Conservation (phyloP, 2,113 vertebrate species). For the Pristiophorus japonicus region DNA sequence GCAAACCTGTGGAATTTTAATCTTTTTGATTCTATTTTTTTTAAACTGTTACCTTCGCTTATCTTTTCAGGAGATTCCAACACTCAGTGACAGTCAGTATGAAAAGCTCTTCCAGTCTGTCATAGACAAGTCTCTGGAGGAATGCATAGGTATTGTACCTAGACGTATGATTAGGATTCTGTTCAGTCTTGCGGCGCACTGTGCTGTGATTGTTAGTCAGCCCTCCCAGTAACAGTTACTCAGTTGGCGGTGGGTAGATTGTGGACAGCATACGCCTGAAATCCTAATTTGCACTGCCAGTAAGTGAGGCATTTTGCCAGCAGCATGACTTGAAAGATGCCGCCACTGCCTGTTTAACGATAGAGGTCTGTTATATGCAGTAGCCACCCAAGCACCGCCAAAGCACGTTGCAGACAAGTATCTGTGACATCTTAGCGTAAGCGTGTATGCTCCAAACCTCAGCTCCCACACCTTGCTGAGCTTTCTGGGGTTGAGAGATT, state of each 20-base stretch:
- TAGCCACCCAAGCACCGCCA: too few species aligned
- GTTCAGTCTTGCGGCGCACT: neutral
- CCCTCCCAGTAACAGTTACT: neutral
- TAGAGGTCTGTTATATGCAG: too few species aligned
- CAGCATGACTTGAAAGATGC: too few species aligned
- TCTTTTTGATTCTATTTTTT: neutral
- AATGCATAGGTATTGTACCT: conserved; percentile 38
- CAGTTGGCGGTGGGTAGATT: neutral
- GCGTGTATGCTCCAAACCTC: too few species aligned
- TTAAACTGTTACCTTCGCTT: neutral
- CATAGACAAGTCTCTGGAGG: conserved; percentile 38
- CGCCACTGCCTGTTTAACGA: too few species aligned
- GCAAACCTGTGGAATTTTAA: neutral
- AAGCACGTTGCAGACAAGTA: too few species aligned
- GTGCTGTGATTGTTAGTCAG: neutral
- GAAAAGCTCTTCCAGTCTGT: conserved; percentile 40
- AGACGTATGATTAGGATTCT: neutral
- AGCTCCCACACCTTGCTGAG: too few species aligned
- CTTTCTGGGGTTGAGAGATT: too few species aligned
- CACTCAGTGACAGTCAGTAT: conserved; percentile 41
- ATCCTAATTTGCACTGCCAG: too few species aligned
- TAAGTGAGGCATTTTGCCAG: too few species aligned
- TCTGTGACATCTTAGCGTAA: too few species aligned
- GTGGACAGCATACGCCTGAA: neutral
- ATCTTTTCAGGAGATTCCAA: neutral